Conservation (phyloP, 2,797 vertebrate species). For the Potorous gilbertii region DNA sequence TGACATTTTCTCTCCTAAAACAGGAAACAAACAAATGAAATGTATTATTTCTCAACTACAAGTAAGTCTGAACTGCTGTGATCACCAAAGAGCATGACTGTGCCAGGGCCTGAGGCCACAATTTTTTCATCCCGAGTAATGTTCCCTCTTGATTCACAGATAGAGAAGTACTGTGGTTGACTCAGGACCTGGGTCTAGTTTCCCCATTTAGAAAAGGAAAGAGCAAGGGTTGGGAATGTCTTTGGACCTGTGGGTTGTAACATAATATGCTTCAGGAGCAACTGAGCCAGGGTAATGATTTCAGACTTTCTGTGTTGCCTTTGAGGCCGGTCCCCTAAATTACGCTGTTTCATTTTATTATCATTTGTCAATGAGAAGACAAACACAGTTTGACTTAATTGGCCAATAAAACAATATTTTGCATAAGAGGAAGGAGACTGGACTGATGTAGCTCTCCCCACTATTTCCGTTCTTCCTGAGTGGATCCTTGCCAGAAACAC, state of each 20-base stretch:
- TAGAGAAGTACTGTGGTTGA: neutral
- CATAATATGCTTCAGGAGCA: neutral
- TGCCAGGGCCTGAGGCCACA: neutral
- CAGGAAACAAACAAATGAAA: neutral
- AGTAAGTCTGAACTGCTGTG: neutral
- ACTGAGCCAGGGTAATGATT: neutral
- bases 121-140: neutral
- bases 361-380: neutral
- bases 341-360: neutral
- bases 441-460: neutral
- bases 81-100: neutral
- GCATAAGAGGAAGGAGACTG: neutral
- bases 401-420: neutral
- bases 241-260: neutral
- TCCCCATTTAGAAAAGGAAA: neutral
- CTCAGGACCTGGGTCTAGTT: neutral
- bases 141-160: neutral
- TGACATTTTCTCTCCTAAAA: conserved; percentile 88
- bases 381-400: neutral
- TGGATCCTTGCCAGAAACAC: neutral
- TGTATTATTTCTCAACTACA: neutral
- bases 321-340: neutral
- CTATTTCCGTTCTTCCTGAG: neutral
- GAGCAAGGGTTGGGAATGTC: neutral
- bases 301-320: neutral